phyloP scores from a whole-genome alignment of 2,113 vertebrate genomes.

The Apteryx owenii region DNA sequence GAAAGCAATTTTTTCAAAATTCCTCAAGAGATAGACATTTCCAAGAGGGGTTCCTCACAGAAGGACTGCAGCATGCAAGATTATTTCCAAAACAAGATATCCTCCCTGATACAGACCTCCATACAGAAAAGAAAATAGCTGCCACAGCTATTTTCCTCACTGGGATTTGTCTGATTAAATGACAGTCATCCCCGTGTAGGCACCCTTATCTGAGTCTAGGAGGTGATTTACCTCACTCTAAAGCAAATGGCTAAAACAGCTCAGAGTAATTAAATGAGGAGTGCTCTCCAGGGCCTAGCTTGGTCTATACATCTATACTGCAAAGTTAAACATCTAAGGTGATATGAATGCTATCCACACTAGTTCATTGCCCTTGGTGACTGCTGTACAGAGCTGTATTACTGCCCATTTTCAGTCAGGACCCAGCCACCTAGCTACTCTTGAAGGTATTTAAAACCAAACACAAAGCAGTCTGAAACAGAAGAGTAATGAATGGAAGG shows the following conservation, averaged over 20 bases:
- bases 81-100: neutral
- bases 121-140: neutral
- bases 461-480: neutral
- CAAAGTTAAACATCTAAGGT: neutral
- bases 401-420: neutral
- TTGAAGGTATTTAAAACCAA: neutral
- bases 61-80: neutral
- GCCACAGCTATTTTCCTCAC: neutral
- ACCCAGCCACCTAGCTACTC: neutral
- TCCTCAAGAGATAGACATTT: neutral
- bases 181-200: neutral
- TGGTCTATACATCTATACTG: neutral
- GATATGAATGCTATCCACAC: neutral
- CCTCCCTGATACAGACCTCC: neutral
- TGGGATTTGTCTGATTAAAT: neutral
- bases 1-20: neutral
- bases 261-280: neutral
- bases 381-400: neutral
- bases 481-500: neutral
- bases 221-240: neutral
- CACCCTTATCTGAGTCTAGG: neutral
- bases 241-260: neutral
- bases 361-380: neutral
- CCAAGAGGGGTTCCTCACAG: neutral
- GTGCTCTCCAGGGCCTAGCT: neutral